These are phyloP conservation scores for Macrosiphum euphorbiae DNA, from an alignment of 2,888 invertebrate species.

Conservation along the genomic window DNA sequence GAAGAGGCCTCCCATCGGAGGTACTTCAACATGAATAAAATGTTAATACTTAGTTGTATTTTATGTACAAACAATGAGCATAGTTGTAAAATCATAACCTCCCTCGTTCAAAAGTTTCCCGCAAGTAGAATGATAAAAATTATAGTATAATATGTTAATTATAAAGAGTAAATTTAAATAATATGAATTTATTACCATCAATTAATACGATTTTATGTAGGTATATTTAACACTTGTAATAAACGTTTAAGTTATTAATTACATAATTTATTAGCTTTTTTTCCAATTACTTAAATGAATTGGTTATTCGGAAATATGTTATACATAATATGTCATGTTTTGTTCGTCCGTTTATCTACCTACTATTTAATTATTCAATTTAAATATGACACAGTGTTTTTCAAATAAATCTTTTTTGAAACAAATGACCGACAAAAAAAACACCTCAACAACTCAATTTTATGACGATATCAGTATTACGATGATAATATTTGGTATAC, in stretches of 20 bases:
- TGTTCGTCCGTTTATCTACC: not conserved
- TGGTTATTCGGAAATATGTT: not conserved
- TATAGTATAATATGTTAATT: not conserved
- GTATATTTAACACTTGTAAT: not conserved
- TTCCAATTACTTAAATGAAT: conserved; percentile 14
- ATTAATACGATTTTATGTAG: not conserved
- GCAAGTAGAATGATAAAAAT: not conserved
- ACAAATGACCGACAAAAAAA: not conserved
- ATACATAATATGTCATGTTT: not conserved
- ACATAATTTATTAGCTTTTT: not conserved
- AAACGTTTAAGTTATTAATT: not conserved
- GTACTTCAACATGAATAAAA: too few species aligned
- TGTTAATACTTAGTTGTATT: not conserved
- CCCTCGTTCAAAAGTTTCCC: not conserved
- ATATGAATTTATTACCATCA: not conserved
- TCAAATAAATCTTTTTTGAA: conserved; percentile 4
- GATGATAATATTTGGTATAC: not conserved
- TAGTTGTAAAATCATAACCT: not conserved
- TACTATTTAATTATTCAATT: conserved; percentile 30
- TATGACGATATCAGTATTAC: not conserved
- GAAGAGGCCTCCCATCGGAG: too few species aligned
- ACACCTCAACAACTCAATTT: conserved; percentile 21
- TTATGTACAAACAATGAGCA: not conserved
- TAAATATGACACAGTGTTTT: conserved; percentile 1
- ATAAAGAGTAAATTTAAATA: not conserved